Base-by-base conservation (phyloP, 2,797 vertebrate genomes). In the Micropoecilia bifurca region DNA sequence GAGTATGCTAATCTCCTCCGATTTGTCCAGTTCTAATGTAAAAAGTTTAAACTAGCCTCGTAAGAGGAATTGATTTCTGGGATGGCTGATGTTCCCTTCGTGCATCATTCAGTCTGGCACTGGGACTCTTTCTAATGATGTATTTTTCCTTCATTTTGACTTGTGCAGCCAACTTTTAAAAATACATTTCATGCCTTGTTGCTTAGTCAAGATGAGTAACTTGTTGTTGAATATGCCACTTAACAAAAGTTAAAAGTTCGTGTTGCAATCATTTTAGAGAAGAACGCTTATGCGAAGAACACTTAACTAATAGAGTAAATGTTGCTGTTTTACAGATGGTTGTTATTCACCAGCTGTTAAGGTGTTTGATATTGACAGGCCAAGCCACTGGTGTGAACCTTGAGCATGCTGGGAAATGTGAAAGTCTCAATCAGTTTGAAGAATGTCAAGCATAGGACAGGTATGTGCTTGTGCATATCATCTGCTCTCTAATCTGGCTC, bases 401-500 rank as follows among this genome's bases (percentile, higher is more conserved):
- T 48, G 6, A 45, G 22, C 30, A 63, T 20, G 73, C 53, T 68
- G 68, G 1, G 50, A 66, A 71, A 12, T 36, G 18, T 25, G 14
- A 3, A 75, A 10, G 12, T 9, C 12, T 76, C 73, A 50, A 71
- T 45, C 72, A 30, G 55, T 53, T 80, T 39, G n/a, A 45, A 71
- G 61, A 63, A 74, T 74, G 46, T 79, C 71, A 80, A 61, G 45
- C 55, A 28, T 41, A 47, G 41, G 50, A 41, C n/a, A 43, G 45
- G 39, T n/a, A 30, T 48, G 69, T 73, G 73, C 47, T 72, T 41
- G 28, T 71, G 47, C 47, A 36, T 55, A 74, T 59, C 66, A 39
- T 73, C 39, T 74, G 41, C 1, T 43, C 33, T 10, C 8, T 20
- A 12, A 59, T 53, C 53, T 78, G 71, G n/a, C 12, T 78, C 30